Base-by-base conservation (phyloP, 2,888 invertebrate genomes). In the Orthosia cruda region DNA sequence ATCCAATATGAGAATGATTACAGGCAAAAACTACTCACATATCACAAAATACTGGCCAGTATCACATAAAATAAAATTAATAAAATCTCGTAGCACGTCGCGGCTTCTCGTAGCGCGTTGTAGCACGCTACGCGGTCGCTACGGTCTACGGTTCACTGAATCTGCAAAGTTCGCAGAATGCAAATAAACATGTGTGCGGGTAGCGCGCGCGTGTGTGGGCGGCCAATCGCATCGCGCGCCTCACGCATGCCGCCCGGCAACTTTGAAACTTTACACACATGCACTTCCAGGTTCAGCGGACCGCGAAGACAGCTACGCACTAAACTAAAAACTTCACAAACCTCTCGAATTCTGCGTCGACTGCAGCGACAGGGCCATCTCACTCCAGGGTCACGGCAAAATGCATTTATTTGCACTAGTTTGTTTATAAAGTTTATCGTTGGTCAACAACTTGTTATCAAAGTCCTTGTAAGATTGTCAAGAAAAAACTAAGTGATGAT, bases 291-390 rank as follows among this genome's bases (percentile, higher is more conserved):
- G 91, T 90, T 92, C 90, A 92, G 90, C 87, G 81, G 82, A 90
- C 86, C 87, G 79, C 76, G 77, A 83, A 86, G 69, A 88, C 85
- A 83, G 71, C 79, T 70, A 81, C 78, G 77, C 85, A 88, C 77
- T 86, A 83, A 86, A 87, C 80, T 84, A 88, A 90, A 87, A 89
- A 85, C 84, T 88, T 80, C 93, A 95, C 94, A 93, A 94, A 94
- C 97, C 96, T 95, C 97, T 96, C 75, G 97, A 95, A 92, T 96
- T 97, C 92, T 97, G 97, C 93, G 97, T 95, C 90, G 97, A 94
- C 88, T 97, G 97, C 91, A 97, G 96, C 92, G 97, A 97, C 90
- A 97, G 93, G 87, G 97, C 96, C 94, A 97, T 97, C 91, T 97
- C 96, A 92, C 97, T 97, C 89, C 97, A 97, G 87, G 94, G 90